Evolutionary conservation across 2,888 invertebrate species (phyloP), one percentile per base, ranked within the genome.

Genomic region (Panzeria rudis): DNA sequence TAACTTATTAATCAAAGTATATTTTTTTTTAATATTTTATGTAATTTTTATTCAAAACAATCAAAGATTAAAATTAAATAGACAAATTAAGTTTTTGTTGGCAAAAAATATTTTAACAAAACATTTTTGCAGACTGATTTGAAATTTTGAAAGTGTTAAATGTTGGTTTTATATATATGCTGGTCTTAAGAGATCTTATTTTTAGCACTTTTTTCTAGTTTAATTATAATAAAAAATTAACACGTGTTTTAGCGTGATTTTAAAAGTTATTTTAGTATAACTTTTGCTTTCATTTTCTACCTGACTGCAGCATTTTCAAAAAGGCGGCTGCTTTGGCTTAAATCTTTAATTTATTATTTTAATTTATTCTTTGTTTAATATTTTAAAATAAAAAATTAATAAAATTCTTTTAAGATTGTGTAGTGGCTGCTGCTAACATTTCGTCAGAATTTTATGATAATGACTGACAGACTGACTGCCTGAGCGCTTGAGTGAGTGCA

Each of bases 341-440:
- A 38, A 17, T n/a, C 13, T 20, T 41, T 3, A 25, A 29, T 56
- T 41, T 71, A 41, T 41, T 38, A 50, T 32, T 52, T 68, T 44
- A 52, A 62, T 71, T 71, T 62, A 71, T 78, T 29, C 41, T 25
- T 29, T 59, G 20, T 66, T 54, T 29, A 25, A 52, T 11, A 50
- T 5, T 7, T n/a, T n/a, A n/a, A n/a, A n/a, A n/a, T n/a, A n/a
- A n/a, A n/a, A n/a, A n/a, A 64, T 6, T 25, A 71, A 56, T n/a
- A 15, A 41, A 56, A 56, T 44, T 71, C 29, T 29, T 68, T 32
- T 32, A 50, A 20, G 13, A 3, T 20, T 68, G 29, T 7, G 17
- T 7, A 17, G 20, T 11, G 11, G 44, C 44, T 61, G 44, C 44
- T 32, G 54, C 35, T 62, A 29, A 41, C 6, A 61, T 50, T 61